Percentiles rank a stretch among this genome's conserved stretches.
phyloP scores from a whole-genome alignment of 30 jellyfish, hydroid and myxozoan species.

The Chironex yamaguchii region DNA sequence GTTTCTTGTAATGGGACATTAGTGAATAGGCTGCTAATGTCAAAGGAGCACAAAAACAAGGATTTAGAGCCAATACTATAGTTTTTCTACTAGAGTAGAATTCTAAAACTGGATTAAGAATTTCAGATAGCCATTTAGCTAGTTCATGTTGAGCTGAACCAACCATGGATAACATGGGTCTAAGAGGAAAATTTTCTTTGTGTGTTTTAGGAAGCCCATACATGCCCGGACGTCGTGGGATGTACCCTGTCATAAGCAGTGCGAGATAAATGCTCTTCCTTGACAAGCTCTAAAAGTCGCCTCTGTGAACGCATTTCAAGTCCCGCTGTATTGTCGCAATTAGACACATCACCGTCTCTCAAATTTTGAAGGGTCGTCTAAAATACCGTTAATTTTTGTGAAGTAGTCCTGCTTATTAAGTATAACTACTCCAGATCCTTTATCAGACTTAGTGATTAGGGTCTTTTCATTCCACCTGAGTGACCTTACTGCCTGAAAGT shows the following conservation, averaged over 20 bases:
- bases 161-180: too few relatives aligned
- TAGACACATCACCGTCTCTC: not conserved
- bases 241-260: not conserved
- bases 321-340: not conserved
- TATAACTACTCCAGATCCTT: constrained; percentile 15
- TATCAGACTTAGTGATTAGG: constrained; percentile 11
- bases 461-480: not conserved
- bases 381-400: not conserved
- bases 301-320: not conserved
- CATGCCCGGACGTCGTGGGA: constrained; percentile 11
- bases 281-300: not conserved
- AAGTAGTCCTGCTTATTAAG: not conserved
- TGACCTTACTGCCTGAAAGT: constrained; percentile 1
- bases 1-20: too few relatives aligned
- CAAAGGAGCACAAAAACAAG: too few relatives aligned
- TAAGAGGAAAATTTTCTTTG: constrained; percentile 10
- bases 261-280: not conserved
- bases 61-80: too few relatives aligned
- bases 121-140: too few relatives aligned
- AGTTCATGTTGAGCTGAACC: too few relatives aligned
- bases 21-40: too few relatives aligned
- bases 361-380: too few relatives aligned
- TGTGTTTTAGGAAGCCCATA: constrained; percentile 9
- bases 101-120: too few relatives aligned
- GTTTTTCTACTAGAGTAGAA: too few relatives aligned